phyloP scores from a whole-genome alignment of 1,140 invertebrate genomes.

The Drosophila bocqueti region DNA sequence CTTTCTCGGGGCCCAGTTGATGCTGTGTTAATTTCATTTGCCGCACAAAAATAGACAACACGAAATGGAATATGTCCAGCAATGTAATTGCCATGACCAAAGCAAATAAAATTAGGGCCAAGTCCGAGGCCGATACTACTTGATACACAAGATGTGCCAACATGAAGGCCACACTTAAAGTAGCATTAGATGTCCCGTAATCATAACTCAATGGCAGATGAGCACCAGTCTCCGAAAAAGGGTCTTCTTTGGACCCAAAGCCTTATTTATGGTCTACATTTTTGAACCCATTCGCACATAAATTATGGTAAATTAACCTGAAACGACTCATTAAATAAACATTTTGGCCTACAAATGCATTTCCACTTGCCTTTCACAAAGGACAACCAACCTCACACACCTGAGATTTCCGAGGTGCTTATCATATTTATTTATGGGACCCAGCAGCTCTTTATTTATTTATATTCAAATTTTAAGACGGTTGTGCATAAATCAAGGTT shows the following conservation, averaged over 20 bases:
- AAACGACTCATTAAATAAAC: conserved; percentile 53
- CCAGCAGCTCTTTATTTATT: conserved; percentile 55
- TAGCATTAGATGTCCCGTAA: conserved; percentile 16
- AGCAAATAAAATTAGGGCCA: conserved; percentile 61
- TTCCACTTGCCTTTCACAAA: conserved; percentile 12
- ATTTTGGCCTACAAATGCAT: conserved; percentile 35
- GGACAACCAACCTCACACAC: conserved; percentile 4
- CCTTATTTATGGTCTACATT: conserved; percentile 28
- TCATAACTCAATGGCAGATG: conserved; percentile 43
- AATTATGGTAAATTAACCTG: conserved; percentile 39
- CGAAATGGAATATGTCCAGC: conserved; percentile 50
- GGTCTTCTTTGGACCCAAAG: conserved; percentile 11
- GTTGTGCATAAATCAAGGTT: conserved; percentile 57
- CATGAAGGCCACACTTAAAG: conserved; percentile 44
- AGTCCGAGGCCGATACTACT: conserved; percentile 21
- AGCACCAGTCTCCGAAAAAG: conserved; percentile 12
- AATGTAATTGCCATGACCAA: conserved; percentile 51
- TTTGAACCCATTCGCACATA: conserved; percentile 34
- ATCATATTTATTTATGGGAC: conserved; percentile 54
- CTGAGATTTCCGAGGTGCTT: conserved; percentile 47
- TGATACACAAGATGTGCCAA: conserved; percentile 1
- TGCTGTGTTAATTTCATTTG: conserved; percentile 79
- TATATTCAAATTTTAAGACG: conserved; percentile 67
- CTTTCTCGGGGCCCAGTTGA: conserved; percentile 34
- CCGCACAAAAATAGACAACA: conserved; percentile 70